Conservation (phyloP, 2,797 vertebrate species). For the Acrocephalus scirpaceus region DNA sequence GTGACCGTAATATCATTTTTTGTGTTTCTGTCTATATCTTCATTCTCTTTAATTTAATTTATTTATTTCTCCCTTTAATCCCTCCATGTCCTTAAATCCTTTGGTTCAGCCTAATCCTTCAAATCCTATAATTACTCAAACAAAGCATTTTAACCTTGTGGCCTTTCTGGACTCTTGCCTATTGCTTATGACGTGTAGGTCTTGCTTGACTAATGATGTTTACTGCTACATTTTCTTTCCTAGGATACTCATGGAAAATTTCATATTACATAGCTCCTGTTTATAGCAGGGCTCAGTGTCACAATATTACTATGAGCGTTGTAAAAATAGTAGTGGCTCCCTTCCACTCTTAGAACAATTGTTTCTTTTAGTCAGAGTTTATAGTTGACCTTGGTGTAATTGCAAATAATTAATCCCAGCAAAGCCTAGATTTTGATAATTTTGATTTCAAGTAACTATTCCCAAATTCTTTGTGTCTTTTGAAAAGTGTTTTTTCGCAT, state of each 20-base stretch:
- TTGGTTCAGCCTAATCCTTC: constrained; percentile 56
- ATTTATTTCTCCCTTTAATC: constrained; percentile 58
- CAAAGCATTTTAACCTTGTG: constrained; percentile 68
- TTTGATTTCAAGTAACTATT: background rate
- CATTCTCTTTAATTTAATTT: constrained; percentile 20
- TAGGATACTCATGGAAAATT: constrained; percentile 32
- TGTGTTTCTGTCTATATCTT: background rate
- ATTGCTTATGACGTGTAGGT: constrained; percentile 32
- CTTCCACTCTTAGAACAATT: background rate
- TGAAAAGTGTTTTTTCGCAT: background rate
- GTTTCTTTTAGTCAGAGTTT: background rate
- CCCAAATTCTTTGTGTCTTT: background rate
- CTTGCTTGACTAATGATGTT: constrained; percentile 54
- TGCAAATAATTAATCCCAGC: background rate
- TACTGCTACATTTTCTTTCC: constrained; percentile 27
- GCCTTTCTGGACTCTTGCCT: constrained; percentile 50
- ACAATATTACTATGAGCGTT: background rate
- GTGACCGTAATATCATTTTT: background rate
- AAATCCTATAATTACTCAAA: constrained; percentile 67
- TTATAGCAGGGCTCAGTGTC: background rate
- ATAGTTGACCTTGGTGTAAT: background rate
- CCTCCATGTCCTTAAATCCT: constrained; percentile 47
- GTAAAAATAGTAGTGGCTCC: background rate
- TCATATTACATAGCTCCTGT: background rate
- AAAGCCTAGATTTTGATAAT: background rate